Percentiles rank a stretch among this genome's conserved stretches.
Conservation (phyloP, 1,140 invertebrate genomes). For the Bombus confusus region DNA sequence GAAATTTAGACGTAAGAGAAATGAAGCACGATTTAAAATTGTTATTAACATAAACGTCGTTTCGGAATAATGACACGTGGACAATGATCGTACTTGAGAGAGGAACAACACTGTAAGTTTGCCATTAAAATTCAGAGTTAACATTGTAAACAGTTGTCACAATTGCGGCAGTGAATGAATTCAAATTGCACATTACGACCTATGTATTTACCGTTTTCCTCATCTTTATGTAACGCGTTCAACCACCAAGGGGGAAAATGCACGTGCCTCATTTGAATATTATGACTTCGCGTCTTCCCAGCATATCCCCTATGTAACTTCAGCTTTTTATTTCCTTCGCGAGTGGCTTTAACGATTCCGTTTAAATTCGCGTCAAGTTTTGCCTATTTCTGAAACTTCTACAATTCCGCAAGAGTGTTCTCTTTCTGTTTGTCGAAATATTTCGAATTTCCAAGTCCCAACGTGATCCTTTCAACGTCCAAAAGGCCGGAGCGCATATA, state of each 20-base stretch:
- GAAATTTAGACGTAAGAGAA: no score
- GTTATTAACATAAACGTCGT: not conserved
- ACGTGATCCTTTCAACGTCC: rapidly evolving
- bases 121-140: constrained; percentile 28
- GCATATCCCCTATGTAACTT: not conserved
- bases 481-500: no score
- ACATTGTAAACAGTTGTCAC: constrained; percentile 14
- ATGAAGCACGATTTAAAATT: no score
- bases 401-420: no score
- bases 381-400: no score
- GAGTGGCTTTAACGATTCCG: not conserved
- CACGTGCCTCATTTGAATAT: not conserved
- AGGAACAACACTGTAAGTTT: not conserved
- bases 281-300: not conserved
- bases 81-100: not conserved
- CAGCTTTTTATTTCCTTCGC: not conserved
- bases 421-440: no score
- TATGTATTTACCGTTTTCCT: constrained; percentile 5
- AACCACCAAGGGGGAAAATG: not conserved
- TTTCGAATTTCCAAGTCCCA: no score
- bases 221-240: constrained; percentile 8
- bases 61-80: not conserved
- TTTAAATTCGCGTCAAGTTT: not conserved
- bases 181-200: not conserved
- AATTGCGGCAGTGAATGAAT: constrained; percentile 4